These are phyloP conservation scores for Armadillidium nasatum DNA, from an alignment of 1,140 invertebrate genomes.

Conservation along the genomic window DNA sequence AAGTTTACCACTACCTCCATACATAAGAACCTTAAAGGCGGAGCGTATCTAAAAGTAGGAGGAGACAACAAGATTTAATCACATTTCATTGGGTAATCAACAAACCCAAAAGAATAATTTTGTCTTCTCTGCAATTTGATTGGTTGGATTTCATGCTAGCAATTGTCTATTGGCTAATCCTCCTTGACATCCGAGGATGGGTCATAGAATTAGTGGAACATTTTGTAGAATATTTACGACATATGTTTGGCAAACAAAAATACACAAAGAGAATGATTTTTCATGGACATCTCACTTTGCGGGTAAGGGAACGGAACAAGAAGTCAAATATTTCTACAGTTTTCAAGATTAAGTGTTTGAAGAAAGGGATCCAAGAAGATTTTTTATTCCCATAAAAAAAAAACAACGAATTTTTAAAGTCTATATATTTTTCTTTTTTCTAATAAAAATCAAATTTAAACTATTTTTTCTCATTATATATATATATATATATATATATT, in stretches of 20 bases:
- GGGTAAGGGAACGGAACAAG: neutral
- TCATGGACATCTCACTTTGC: slow-evolving; percentile 43
- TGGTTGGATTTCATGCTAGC: neutral
- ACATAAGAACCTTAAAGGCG: slow-evolving; percentile 41
- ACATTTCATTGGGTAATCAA: slow-evolving; percentile 38
- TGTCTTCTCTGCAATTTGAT: neutral
- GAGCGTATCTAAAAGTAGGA: slow-evolving; percentile 22
- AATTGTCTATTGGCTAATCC: slow-evolving; percentile 13
- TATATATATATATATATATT: no score
- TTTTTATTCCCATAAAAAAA: neutral
- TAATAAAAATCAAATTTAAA: no score
- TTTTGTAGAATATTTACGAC: slow-evolving; percentile 45
- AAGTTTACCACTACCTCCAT: slow-evolving; percentile 42
- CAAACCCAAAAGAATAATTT: neutral
- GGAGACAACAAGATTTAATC: slow-evolving; percentile 25
- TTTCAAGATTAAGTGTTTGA: neutral
- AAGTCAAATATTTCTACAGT: neutral
- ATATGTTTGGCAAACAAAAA: slow-evolving; percentile 45
- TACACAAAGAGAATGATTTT: slow-evolving; percentile 45
- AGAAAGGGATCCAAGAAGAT: neutral
- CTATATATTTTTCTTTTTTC: no score
- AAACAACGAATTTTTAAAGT: no score
- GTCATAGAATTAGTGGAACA: slow-evolving; percentile 45
- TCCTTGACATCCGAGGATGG: slow-evolving; percentile 42
- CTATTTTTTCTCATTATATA: no score